Evolutionary conservation across 2,888 invertebrate species (phyloP), one percentile per base, ranked within the genome.

Genomic region (Pyrgus malvae): DNA sequence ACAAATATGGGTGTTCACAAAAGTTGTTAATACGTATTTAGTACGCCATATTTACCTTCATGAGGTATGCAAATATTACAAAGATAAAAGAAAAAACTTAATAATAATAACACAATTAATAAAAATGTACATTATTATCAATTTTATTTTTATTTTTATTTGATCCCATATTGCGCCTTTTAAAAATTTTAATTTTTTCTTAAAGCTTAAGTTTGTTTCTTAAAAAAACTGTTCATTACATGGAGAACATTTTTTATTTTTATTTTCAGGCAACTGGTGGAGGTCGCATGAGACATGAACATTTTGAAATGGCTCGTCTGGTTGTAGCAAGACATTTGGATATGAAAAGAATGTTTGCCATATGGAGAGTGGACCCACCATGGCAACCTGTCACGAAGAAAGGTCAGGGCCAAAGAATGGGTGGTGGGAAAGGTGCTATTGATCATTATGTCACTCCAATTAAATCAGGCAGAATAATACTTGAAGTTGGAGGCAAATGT

Each of bases 361-460:
- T 97, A 23, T 99, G 99, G 98, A 91, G 99, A 67, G 90, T 99
- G 0, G 97, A 98, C 68, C 91, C 97, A 0, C 98, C 99, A 0
- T 99, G 99, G 99, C 98, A 99, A 71, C 96, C 99, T 0, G 85
- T 98, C 7, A 96, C 97, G 0, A 97, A 95, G 79, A 96, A 96
- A 78, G 96, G 97, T 0, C 95, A 95, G 78, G 99, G 99, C 0
- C 94, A 95, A 63, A 91, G 97, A 67, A 97, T 98, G 96, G 99
- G 99, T 6, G 98, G 98, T 62, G 99, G 99, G 9, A 99, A 99
- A 91, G 98, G 97, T 5, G 91, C 94, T 0, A 98, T 99, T 56
- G 95, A 98, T 75, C 97, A 98, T 80, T 99, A 98, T 78, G 97
- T 96, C 0, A 97, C 98, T 0, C 99, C 99, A 0, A 82, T 99